A percentile compares a stretch with the other conserved stretches of the same genome.
phyloP scores from a whole-genome alignment of 2,797 vertebrate genomes.

The Poecile montanus region DNA sequence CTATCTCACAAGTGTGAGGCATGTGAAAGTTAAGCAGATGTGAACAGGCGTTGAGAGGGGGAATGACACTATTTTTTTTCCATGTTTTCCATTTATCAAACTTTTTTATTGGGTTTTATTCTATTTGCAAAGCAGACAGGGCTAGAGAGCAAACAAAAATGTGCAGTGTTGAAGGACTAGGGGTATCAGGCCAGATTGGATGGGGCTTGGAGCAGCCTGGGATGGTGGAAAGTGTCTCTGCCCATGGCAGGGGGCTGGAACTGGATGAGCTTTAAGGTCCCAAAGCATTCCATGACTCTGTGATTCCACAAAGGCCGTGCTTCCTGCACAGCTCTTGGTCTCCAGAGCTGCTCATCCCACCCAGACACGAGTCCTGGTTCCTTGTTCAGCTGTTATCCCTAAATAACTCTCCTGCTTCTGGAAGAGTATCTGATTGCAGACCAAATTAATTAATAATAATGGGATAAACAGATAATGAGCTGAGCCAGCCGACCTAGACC shows the following conservation, averaged over 20 bases:
- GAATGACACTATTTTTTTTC: background rate
- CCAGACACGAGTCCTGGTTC: rapidly evolving
- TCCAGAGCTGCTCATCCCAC: background rate
- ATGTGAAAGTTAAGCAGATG: background rate
- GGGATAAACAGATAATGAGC: background rate
- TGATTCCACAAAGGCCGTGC: rapidly evolving
- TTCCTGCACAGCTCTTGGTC: background rate
- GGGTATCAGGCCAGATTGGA: background rate
- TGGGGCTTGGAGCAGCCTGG: background rate
- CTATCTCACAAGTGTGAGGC: background rate
- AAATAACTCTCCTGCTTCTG: background rate
- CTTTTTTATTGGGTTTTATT: background rate
- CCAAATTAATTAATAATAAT: background rate
- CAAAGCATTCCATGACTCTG: background rate
- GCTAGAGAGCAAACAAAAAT: background rate
- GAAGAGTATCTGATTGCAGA: background rate
- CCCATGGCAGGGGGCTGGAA: background rate
- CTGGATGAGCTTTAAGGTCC: background rate
- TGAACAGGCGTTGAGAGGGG: background rate
- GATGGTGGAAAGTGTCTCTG: background rate
- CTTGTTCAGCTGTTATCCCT: background rate
- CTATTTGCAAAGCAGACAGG: background rate
- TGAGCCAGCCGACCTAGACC: background rate
- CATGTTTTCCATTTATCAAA: background rate
- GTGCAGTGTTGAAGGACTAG: background rate